Conservation (phyloP, 1,140 invertebrate genomes). For the Ceratoteleas bidentatus region DNA sequence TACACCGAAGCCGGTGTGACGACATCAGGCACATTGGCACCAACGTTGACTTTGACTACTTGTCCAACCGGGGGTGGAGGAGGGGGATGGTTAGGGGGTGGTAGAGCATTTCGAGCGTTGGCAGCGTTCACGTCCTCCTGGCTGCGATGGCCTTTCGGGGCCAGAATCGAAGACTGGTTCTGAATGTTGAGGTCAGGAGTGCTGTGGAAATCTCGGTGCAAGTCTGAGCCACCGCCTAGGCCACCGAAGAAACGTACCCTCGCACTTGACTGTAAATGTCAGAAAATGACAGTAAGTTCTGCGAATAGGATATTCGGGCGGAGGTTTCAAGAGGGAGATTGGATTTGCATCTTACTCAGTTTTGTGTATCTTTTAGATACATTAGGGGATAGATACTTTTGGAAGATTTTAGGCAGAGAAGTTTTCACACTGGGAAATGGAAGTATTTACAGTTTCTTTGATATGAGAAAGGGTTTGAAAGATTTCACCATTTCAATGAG, state of each 20-base stretch:
- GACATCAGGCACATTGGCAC: conserved; percentile 76
- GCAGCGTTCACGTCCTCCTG: conserved; percentile 88
- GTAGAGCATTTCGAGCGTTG: conserved; percentile 81
- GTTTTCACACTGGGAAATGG: no score
- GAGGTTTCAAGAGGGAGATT: neutral
- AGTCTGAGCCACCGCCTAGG: conserved; percentile 81
- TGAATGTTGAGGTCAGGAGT: conserved; percentile 89
- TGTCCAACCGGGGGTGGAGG: conserved; percentile 87
- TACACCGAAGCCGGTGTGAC: conserved; percentile 78
- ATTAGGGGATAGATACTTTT: no score
- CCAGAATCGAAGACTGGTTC: conserved; percentile 75
- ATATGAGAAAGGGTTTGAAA: no score
- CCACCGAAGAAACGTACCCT: conserved; percentile 83
- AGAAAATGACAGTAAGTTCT: conserved; percentile 7
- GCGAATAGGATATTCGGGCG: neutral
- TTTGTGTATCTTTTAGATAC: no score
- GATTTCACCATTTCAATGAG: no score
- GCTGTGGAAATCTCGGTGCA: conserved; percentile 93
- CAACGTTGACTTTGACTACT: conserved; percentile 86
- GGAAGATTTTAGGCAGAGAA: no score
- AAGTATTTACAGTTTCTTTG: no score
- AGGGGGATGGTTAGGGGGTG: conserved; percentile 87
- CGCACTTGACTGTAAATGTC: conserved; percentile 74
- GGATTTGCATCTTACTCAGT: no score
- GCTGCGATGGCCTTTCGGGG: conserved; percentile 85